A percentile compares a stretch with the other conserved stretches of the same genome.
phyloP scores from a whole-genome alignment of 2,797 vertebrate species.

The Macropodus opercularis region DNA sequence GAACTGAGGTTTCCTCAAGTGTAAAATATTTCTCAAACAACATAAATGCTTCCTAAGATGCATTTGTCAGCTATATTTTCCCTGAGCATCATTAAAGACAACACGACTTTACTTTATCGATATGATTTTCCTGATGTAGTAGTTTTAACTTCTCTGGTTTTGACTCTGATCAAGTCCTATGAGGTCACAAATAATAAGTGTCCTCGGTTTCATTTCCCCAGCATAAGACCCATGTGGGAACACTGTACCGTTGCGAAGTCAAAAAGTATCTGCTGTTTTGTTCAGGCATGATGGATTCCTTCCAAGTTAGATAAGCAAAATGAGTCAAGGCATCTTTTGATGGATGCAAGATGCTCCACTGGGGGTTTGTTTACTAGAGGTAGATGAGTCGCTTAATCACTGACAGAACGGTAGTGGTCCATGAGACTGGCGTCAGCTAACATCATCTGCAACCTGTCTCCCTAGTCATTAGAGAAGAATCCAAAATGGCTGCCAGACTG shows the following conservation, averaged over 20 bases:
- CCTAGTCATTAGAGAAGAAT: slow-evolving; percentile 74
- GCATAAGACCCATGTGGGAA: slow-evolving; percentile 48
- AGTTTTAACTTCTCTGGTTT: slow-evolving; percentile 23
- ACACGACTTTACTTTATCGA: neutral
- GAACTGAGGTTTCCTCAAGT: slow-evolving; percentile 48
- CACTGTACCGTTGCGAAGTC: slow-evolving; percentile 20
- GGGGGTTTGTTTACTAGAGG: slow-evolving; percentile 72
- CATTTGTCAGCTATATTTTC: slow-evolving; percentile 32
- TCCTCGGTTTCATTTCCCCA: slow-evolving; percentile 47
- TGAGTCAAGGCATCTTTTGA: slow-evolving; percentile 65
- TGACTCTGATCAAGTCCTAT: slow-evolving; percentile 26
- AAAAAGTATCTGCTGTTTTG: slow-evolving; percentile 44
- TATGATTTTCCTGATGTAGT: neutral
- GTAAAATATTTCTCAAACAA: slow-evolving; percentile 32
- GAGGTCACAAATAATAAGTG: slow-evolving; percentile 48
- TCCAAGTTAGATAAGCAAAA: slow-evolving; percentile 68
- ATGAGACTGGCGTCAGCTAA: slow-evolving; percentile 64
- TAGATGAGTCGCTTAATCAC: slow-evolving; percentile 81
- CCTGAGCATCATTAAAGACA: neutral
- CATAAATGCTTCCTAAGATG: slow-evolving; percentile 24
- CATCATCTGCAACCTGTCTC: slow-evolving; percentile 76
- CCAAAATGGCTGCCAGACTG: slow-evolving; percentile 72
- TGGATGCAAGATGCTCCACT: slow-evolving; percentile 73
- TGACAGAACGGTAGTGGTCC: slow-evolving; percentile 73
- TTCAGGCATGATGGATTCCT: slow-evolving; percentile 72